Evolutionary conservation across 2,113 vertebrate genomes (phyloP).

Genomic region (Alces alces): DNA sequence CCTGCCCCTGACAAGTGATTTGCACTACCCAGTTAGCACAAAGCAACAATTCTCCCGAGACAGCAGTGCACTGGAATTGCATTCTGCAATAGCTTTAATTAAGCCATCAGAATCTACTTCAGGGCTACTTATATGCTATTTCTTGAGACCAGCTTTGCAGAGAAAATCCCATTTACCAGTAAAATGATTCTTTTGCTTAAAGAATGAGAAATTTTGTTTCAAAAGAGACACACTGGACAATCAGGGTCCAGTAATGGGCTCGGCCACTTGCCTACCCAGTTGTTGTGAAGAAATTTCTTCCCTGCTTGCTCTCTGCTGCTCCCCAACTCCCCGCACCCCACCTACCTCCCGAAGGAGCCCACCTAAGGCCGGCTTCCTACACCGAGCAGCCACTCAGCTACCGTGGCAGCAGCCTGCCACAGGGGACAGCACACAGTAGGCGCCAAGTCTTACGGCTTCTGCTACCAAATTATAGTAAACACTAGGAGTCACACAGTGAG

Average conservation of each 20-base stretch:
- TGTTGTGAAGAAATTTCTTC: neutral
- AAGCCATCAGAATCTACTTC: slow-evolving; percentile 50
- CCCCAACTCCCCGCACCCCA: neutral
- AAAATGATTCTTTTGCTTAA: slow-evolving; percentile 46
- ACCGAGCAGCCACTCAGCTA: neutral
- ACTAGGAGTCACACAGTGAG: slow-evolving; percentile 69
- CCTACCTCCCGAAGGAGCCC: neutral
- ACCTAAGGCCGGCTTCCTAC: neutral
- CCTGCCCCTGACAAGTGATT: neutral
- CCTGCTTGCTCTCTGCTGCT: neutral
- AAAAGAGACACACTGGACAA: slow-evolving; percentile 13
- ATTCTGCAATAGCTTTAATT: slow-evolving; percentile 47
- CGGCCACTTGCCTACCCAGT: neutral
- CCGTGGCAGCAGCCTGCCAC: neutral
- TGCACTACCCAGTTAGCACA: neutral
- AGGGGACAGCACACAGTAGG: slow-evolving; percentile 57
- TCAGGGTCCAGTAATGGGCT: neutral
- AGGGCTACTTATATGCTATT: neutral
- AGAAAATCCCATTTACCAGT: slow-evolving; percentile 22
- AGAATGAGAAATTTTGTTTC: slow-evolving; percentile 28
- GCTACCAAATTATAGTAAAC: slow-evolving; percentile 67
- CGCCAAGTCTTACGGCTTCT: slow-evolving; percentile 44
- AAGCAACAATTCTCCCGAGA: neutral
- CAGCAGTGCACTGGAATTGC: neutral
- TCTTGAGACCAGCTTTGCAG: neutral